Evolutionary conservation across 2,113 vertebrate genomes (phyloP), one percentile per base, ranked within the genome.

Genomic region (Pterocles burchelli): DNA sequence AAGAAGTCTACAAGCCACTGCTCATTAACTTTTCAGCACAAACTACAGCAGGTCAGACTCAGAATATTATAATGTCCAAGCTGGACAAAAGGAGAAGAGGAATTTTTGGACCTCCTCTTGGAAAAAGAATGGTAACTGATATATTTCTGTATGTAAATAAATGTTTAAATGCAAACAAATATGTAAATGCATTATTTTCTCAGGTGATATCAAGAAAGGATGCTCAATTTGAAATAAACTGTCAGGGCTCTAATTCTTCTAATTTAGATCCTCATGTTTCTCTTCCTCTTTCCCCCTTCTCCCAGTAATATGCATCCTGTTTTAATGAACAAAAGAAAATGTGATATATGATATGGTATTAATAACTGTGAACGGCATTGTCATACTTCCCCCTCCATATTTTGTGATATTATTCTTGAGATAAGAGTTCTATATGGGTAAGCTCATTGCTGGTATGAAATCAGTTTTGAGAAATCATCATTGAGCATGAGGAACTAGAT

Each of bases 21-120:
- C 96, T 99, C 61, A 97, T 99, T 95, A 99, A 99, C 98, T 99
- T 99, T 95, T 99, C 99, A 66, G 99, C 99, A 65, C 99, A 99
- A 97, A 99, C 99, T 33, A 99, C 99, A 57, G 99, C 99, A 41
- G 98, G 98, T 81, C 99, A 99, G 94, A 99, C 98, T 54, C 99
- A 99, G 96, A 99, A 98, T 95, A 99, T 99, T 85, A 99, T 99
- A 66, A 99, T 99, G 98, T 99, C 99, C 46, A 99, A 99, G 92
- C 87, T 99, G 87, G 99, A 99, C 94, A 99, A 99, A 97, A 98
- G 99, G 63, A 98, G 98, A 77, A 99, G 98, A 95, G 99, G 98
- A 88, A 96, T 99, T 75, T 99, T 98, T 52, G 99, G 99, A 45
- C 99, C 99, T 66, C 98, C 98, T 28, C 31, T 98, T 80, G 99